Base-by-base conservation (phyloP, 2,888 invertebrate genomes). In the Tipula vernalis region DNA sequence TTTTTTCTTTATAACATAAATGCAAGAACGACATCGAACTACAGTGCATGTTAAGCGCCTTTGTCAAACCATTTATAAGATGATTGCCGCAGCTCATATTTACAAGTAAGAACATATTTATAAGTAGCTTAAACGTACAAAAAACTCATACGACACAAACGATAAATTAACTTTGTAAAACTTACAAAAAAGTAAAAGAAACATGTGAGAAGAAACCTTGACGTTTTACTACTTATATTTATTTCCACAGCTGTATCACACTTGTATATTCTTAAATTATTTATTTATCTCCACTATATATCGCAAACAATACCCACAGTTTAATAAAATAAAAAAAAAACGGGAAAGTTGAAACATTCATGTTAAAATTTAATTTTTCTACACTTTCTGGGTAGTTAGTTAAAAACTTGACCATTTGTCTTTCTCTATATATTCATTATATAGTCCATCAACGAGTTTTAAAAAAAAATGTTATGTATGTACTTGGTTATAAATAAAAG, bases 401-500 rank as follows among this genome's bases (percentile, higher is more conserved):
- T 71, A 71, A 71, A 71, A 71, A 71, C 71, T 71, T 71, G 71
- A 71, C 71, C 71, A 71, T 71, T 71, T 71, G 71, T 71, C 71
- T 71, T 71, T 71, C n/a, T 8, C 28, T 28, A 28, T 28, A 18
- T 71, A 71, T 71, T 71, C 71, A 71, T 71, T 71, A 71, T 28
- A 71, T 28, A 71, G 71, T 71, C 71, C 71, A 71, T 71, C 71
- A 71, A 71, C 71, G 71, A 71, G 71, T 71, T 71, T 10, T 6
- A 57, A 28, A 71, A 71, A 71, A 71, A 71, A n/a, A 3, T 28
- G 12, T 28, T 71, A 71, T 71, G 51, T 71, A 71, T 71, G 15
- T 57, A 15, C 51, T 57, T 15, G 51, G 51, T 57, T 57, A 71
- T 71, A 71, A 28, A 71, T 71, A 71, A 71, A 71, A 71, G 28